Conservation (phyloP, 2,888 invertebrate genomes). For the Tubulanus polymorphus region DNA sequence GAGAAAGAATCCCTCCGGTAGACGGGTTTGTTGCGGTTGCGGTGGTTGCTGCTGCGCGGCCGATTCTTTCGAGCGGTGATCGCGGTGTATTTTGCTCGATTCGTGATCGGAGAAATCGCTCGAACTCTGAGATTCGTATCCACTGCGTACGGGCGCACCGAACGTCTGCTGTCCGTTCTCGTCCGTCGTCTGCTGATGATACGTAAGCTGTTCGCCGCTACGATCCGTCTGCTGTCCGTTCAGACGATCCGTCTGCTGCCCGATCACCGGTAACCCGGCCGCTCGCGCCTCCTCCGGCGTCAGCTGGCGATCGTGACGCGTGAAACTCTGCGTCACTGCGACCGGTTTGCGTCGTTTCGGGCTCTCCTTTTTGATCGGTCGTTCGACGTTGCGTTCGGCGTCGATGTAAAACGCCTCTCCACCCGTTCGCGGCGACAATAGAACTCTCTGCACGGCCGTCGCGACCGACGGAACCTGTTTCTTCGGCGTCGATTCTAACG, state of each 20-base stretch:
- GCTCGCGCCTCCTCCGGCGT: constrained; percentile 38
- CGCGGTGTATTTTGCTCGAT: constrained; percentile 44
- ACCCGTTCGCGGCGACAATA: neutral
- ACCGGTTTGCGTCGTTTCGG: constrained; percentile 1
- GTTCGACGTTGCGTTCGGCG: neutral
- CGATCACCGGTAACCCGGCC: constrained; percentile 44
- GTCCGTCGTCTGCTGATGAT: too few species aligned
- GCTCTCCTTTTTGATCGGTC: neutral
- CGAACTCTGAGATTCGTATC: constrained; percentile 30
- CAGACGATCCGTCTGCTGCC: neutral
- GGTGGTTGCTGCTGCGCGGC: constrained; percentile 11
- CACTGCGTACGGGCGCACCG: neutral
- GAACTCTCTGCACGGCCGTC: neutral
- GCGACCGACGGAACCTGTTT: neutral
- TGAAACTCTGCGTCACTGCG: constrained; percentile 33
- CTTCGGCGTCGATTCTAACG: neutral
- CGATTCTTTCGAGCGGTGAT: constrained; percentile 37
- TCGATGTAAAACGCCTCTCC: neutral
- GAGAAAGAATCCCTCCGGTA: neutral
- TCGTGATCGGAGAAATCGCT: constrained; percentile 48
- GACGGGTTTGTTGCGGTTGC: too few species aligned
- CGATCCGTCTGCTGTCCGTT: constrained; percentile 17
- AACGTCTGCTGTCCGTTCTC: too few species aligned
- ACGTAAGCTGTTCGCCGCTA: too few species aligned
- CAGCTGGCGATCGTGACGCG: constrained; percentile 26